Evolutionary conservation across 2,113 vertebrate species (phyloP), one percentile per base, ranked within the genome.

Genomic region (Ploceus nigricollis): DNA sequence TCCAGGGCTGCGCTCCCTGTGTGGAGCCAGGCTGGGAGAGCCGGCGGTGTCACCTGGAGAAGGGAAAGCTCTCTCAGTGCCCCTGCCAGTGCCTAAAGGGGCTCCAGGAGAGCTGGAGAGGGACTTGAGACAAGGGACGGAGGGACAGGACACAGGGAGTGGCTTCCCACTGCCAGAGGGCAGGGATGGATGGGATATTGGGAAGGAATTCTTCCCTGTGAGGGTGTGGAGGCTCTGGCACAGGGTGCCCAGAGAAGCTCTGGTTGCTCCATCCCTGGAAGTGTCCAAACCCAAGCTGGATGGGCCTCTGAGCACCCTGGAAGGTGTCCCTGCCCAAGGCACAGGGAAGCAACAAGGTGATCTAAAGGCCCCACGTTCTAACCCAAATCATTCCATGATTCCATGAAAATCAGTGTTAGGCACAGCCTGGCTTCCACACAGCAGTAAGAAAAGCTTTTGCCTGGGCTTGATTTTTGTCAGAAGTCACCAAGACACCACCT

Each of bases 351-450:
- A n/a, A 40, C 28, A 64, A 56, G n/a, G n/a, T n/a, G 28, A n/a
- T 33, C 50, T 28, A 28, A 54, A 64, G 23, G 23, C 18, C 12
- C 1, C 21, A 42, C n/a, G 13, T 50, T 27, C 61, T 25, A 18
- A 37, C 53, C 9, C 63, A 44, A 58, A 51, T 25, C 9, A 12
- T 27, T 22, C 25, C 22, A 25, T 5, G 17, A 18, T 35, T 58
- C 61, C 17, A 9, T 58, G 31, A 68, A 51, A 51, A 39, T 25
- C 60, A 9, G 44, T 3, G 44, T 35, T 69, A 18, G 23, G 64
- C 39, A 7, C 11, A 3, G 40, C 25, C 57, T 10, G n/a, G 30
- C 3, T 28, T 11, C 2, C 8, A 2, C 22, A 1, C 7, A 22
- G 37, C 14, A 10, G 6, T 6, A 40, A 25, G 9, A 35, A 51